These are phyloP conservation scores for Argopecten irradians DNA, from an alignment of 1,140 invertebrate genomes.

Conservation along the genomic window DNA sequence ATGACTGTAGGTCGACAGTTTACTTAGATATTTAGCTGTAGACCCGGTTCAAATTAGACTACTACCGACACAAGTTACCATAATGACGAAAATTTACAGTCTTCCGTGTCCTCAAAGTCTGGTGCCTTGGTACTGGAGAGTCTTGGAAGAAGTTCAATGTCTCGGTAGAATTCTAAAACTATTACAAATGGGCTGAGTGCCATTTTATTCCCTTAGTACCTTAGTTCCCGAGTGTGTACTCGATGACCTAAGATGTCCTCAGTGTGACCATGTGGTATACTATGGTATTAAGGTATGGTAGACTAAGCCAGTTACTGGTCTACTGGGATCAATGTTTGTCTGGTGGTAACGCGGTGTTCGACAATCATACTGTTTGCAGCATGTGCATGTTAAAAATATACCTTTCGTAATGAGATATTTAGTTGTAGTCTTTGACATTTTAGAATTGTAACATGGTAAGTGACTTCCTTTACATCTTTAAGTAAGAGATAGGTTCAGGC, in stretches of 20 bases:
- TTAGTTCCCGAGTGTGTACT: not conserved
- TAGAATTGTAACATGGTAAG: too few species aligned
- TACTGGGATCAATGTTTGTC: not conserved
- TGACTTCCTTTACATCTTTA: too few species aligned
- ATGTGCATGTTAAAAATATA: too few species aligned
- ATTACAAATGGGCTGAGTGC: not conserved
- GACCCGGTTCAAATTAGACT: not conserved
- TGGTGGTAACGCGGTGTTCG: not conserved
- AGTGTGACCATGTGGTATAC: not conserved
- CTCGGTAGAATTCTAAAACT: not conserved
- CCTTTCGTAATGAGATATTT: too few species aligned
- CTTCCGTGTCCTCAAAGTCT: not conserved
- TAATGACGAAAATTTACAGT: not conserved
- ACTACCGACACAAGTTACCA: not conserved
- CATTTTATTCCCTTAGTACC: not conserved
- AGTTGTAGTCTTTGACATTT: too few species aligned
- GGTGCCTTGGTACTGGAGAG: not conserved
- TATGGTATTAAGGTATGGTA: not conserved
- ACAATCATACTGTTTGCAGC: not conserved
- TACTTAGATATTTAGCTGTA: constrained; percentile 31
- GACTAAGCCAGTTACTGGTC: not conserved
- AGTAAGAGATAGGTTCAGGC: too few species aligned
- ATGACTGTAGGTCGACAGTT: constrained; percentile 32
- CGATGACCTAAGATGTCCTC: not conserved
- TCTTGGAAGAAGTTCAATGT: too few species aligned